Evolutionary conservation across 2,888 invertebrate species (phyloP).

Genomic region (Mythimna impura): DNA sequence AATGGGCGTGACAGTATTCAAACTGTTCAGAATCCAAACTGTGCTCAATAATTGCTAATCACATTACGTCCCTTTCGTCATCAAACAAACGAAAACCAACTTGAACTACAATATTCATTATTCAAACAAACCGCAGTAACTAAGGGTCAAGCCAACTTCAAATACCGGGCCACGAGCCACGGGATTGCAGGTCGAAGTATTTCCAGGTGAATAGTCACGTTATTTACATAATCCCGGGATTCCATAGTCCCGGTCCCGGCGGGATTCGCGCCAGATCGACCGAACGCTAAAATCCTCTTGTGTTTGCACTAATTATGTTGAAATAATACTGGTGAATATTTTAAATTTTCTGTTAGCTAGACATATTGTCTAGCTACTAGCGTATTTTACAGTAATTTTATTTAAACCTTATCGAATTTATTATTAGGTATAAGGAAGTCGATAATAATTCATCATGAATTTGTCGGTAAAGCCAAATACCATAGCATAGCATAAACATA

Average conservation of each 20-base stretch:
- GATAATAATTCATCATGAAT: no score
- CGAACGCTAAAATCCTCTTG: conserved; percentile 41
- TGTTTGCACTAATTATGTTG: conserved; percentile 51
- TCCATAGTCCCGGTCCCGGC: conserved; percentile 36
- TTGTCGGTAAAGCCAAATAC: no score
- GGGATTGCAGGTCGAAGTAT: conserved; percentile 54
- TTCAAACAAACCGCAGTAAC: conserved; percentile 42
- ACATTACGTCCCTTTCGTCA: background rate
- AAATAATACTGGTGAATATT: conserved; percentile 25
- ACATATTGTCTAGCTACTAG: no score
- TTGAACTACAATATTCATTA: conserved; percentile 37
- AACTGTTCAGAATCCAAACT: no score
- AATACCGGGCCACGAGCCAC: conserved; percentile 41
- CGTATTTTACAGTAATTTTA: background rate
- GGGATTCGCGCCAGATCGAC: conserved; percentile 42
- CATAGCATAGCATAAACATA: no score
- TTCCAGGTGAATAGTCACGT: conserved; percentile 59
- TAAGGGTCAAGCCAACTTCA: conserved; percentile 48
- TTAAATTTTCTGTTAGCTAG: background rate
- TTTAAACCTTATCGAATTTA: no score
- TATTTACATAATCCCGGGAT: conserved; percentile 62
- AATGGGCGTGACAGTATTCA: no score
- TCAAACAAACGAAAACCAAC: conserved; percentile 14
- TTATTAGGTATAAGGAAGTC: no score
- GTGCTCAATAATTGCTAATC: conserved; percentile 9